Conservation (phyloP, 2,888 invertebrate genomes). For the Tenthredo livida region DNA sequence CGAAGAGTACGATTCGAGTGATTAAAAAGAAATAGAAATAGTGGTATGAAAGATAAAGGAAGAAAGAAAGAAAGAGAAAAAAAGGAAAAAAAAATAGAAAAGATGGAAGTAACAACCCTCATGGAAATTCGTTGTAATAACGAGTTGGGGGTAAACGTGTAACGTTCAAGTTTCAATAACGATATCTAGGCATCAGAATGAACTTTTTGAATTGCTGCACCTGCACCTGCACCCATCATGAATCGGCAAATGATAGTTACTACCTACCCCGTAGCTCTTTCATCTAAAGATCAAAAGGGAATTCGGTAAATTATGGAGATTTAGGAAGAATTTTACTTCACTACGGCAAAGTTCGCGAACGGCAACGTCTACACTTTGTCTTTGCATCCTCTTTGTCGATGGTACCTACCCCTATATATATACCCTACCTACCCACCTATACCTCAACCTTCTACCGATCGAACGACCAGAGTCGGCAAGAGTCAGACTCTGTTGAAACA, state of each 20-base stretch:
- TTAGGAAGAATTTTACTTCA: constrained; percentile 58
- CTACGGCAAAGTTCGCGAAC: constrained; percentile 45
- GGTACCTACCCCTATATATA: too few species aligned
- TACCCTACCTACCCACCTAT: neutral
- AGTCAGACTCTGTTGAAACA: constrained; percentile 34
- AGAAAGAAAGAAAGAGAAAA: neutral
- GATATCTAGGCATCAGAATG: neutral
- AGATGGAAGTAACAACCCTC: neutral
- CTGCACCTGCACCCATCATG: neutral
- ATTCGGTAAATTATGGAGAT: constrained; percentile 77
- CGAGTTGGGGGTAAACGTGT: neutral
- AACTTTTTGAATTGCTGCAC: neutral
- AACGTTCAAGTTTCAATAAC: neutral
- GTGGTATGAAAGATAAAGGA: neutral
- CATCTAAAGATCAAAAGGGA: constrained; percentile 76
- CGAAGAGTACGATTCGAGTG: neutral
- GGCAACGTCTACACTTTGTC: constrained; percentile 46
- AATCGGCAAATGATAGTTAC: constrained; percentile 33
- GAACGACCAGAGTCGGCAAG: constrained; percentile 28
- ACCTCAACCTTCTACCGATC: neutral
- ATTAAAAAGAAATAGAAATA: neutral
- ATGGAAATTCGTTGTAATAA: neutral
- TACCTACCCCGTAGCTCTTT: constrained; percentile 67
- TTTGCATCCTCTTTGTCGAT: constrained; percentile 46
- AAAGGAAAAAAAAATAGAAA: neutral